Evolutionary conservation across 1,140 invertebrate species (phyloP), one percentile per base, ranked within the genome.

Genomic region (Homarus americanus): DNA sequence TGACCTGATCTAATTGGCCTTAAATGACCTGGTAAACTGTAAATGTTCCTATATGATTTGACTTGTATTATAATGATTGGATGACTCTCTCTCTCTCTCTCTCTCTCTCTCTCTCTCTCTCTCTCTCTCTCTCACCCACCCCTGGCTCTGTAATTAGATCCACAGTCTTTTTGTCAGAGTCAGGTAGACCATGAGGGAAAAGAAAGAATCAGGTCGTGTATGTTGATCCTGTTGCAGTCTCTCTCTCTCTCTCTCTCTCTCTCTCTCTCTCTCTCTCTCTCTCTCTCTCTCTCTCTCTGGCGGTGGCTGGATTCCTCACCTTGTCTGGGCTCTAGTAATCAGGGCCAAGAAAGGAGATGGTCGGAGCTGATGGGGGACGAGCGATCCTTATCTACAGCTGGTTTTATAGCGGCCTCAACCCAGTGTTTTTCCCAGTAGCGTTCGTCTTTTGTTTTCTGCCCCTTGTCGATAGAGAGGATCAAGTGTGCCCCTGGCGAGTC

Each of bases 21-120:
- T n/a, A n/a, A n/a, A n/a, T n/a, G n/a, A n/a, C n/a, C n/a, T n/a
- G n/a, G n/a, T n/a, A n/a, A n/a, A n/a, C n/a, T n/a, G n/a, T n/a
- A n/a, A n/a, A n/a, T n/a, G n/a, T n/a, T n/a, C n/a, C n/a, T n/a
- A n/a, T n/a, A n/a, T n/a, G n/a, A n/a, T n/a, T n/a, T n/a, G n/a
- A n/a, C n/a, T n/a, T n/a, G n/a, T n/a, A n/a, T n/a, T n/a, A n/a
- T n/a, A n/a, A n/a, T n/a, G n/a, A n/a, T n/a, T n/a, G n/a, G n/a
- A n/a, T n/a, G n/a, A n/a, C n/a, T n/a, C n/a, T n/a, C n/a, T 34
- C 36, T 38, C 40, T 38, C 24, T 76, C 36, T 38, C 73, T 76
- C 73, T 76, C 73, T 38, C 34, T 76, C 73, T 76, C 34, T 36
- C 34, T 76, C 73, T 76, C 73, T 76, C 73, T 76, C 73, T 36